Evolutionary conservation across 2,888 invertebrate species (phyloP).

Genomic region (Apoda limacodes): DNA sequence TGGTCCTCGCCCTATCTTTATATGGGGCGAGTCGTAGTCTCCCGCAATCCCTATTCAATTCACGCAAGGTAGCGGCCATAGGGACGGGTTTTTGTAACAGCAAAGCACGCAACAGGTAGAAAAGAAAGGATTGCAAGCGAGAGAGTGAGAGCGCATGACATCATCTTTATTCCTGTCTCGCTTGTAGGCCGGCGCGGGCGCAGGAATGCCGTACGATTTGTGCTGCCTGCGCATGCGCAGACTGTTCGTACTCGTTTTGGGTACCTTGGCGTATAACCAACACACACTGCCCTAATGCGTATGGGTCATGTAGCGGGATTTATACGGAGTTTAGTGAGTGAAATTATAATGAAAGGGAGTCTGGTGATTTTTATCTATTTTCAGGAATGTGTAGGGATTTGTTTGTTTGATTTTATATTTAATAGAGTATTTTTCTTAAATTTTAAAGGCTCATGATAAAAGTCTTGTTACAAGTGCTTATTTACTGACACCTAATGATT

Average conservation of each 20-base stretch:
- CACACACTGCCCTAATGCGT: conserved; percentile 70
- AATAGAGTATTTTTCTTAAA: no score
- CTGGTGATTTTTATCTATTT: conserved; percentile 59
- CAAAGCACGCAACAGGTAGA: conserved; percentile 70
- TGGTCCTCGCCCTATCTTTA: conserved; percentile 65
- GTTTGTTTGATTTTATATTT: no score
- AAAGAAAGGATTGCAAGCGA: conserved; percentile 66
- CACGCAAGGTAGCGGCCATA: conserved; percentile 70
- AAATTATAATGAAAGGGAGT: conserved; percentile 69
- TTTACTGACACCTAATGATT: no score
- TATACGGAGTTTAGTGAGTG: conserved; percentile 65
- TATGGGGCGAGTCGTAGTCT: conserved; percentile 66
- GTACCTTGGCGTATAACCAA: conserved; percentile 45
- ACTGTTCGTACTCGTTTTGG: conserved; percentile 35
- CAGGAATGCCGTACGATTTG: conserved; percentile 70
- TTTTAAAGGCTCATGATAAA: no score
- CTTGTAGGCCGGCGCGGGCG: conserved; percentile 37
- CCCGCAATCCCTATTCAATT: conserved; percentile 65
- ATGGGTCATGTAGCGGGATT: conserved; percentile 68
- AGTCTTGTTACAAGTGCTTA: no score
- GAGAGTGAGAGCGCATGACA: conserved; percentile 44
- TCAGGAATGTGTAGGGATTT: no score
- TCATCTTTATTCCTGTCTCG: conserved; percentile 34
- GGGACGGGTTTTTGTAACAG: conserved; percentile 69
- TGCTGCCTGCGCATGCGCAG: conserved; percentile 57